These are phyloP conservation scores for Eueremaeus valkanovi DNA, from an alignment of 2,888 invertebrate genomes.

Conservation along the genomic window DNA sequence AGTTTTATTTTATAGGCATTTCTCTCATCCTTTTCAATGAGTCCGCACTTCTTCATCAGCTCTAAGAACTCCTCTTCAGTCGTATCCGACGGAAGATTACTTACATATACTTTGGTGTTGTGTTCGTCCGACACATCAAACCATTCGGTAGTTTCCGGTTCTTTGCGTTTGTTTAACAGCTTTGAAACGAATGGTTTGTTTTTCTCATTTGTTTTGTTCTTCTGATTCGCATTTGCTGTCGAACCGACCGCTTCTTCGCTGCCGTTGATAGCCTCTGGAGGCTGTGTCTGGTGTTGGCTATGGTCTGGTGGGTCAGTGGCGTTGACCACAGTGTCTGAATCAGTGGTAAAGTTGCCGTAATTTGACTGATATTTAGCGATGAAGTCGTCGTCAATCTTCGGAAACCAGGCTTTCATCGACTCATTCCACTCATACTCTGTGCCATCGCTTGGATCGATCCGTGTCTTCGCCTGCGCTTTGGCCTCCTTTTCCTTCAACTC, in stretches of 20 bases:
- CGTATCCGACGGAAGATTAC: slow-evolving; percentile 79
- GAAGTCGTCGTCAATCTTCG: slow-evolving; percentile 93
- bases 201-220: not conserved
- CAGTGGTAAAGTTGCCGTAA: slow-evolving; percentile 56
- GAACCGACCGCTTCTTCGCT: not conserved
- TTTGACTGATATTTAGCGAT: slow-evolving; percentile 92
- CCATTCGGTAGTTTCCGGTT: slow-evolving; percentile 64
- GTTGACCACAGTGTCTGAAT: not conserved
- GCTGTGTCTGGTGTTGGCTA: not conserved
- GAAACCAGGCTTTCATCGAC: slow-evolving; percentile 89
- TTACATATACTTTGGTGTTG: slow-evolving; percentile 94
- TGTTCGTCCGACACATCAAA: slow-evolving; percentile 81
- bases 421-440: slow-evolving; percentile 86
- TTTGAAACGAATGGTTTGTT: slow-evolving; percentile 4
- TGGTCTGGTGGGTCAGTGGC: not conserved
- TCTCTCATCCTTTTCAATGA: slow-evolving; percentile 77
- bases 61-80: slow-evolving; percentile 79
- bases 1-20: slow-evolving; percentile 84
- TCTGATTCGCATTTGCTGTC: not conserved
- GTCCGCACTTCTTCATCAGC: slow-evolving; percentile 92
- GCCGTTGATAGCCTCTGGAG: not conserved
- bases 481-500: slow-evolving; percentile 48
- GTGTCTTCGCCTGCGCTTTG: slow-evolving; percentile 54
- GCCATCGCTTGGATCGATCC: slow-evolving; percentile 72
- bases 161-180: slow-evolving; percentile 51